A percentile compares a stretch with the other conserved stretches of the same genome.
phyloP scores from a whole-genome alignment of 2,797 vertebrate genomes.

The Pseudopleuronectes americanus region DNA sequence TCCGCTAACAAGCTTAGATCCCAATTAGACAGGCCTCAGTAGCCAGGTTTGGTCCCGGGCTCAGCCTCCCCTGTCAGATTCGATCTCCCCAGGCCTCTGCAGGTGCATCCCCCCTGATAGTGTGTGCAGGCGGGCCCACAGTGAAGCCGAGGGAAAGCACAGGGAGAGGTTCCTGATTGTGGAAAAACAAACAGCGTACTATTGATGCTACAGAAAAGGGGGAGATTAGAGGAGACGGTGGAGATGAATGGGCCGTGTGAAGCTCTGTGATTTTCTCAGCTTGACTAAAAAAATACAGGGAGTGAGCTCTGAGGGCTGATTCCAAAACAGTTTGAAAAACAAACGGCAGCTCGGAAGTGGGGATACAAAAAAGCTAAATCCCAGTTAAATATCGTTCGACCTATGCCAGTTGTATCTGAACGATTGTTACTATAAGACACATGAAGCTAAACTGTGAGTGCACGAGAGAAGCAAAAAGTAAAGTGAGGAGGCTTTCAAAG shows the following conservation, averaged over 20 bases:
- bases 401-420: neutral
- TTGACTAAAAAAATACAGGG: constrained; percentile 28
- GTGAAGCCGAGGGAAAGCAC: constrained; percentile 46
- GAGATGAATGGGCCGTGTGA: constrained; percentile 51
- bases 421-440: too few relatives aligned
- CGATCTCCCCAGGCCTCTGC: constrained; percentile 64
- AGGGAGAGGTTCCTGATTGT: constrained; percentile 58
- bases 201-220: constrained; percentile 53
- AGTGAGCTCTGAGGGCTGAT: constrained; percentile 25
- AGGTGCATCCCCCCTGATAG: constrained; percentile 72
- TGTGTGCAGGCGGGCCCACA: constrained; percentile 2
- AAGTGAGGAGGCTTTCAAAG: too few relatives aligned
- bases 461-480: too few relatives aligned
- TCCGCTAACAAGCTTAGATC: constrained; percentile 82
- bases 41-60: constrained; percentile 57
- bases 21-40: constrained; percentile 84
- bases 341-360: constrained; percentile 3
- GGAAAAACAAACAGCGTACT: constrained; percentile 62
- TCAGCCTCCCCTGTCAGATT: constrained; percentile 62
- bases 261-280: constrained; percentile 33
- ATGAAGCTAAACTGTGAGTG: too few relatives aligned
- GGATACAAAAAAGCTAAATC: too few relatives aligned
- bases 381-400: too few relatives aligned
- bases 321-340: constrained; percentile 32
- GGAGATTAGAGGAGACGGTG: constrained; percentile 50